Conservation (phyloP, 2,113 vertebrate species). For the Condylura cristata region DNA sequence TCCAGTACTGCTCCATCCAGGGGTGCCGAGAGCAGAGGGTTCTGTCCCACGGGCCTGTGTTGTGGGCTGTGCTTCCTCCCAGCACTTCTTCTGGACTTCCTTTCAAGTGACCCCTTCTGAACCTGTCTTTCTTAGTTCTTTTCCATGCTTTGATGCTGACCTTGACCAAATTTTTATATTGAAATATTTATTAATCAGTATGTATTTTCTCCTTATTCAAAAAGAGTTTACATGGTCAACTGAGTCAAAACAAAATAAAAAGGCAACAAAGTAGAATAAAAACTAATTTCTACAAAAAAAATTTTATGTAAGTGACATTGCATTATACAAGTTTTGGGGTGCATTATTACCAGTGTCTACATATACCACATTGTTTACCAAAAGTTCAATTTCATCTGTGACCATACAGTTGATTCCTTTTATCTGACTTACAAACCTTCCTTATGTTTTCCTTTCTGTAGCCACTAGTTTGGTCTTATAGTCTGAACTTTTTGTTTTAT, state of each 20-base stretch:
- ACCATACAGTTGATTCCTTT: too few species aligned
- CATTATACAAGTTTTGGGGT: too few species aligned
- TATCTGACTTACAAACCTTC: too few species aligned
- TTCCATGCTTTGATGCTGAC: neutral
- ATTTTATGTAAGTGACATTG: neutral
- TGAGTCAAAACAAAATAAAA: neutral
- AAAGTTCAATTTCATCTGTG: too few species aligned
- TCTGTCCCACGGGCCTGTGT: neutral
- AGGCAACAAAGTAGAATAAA: neutral
- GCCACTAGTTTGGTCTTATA: too few species aligned
- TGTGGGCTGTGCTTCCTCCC: neutral
- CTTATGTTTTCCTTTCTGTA: too few species aligned
- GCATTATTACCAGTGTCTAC: too few species aligned
- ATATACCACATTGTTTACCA: too few species aligned
- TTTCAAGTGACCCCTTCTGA: neutral
- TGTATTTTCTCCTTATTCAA: neutral
- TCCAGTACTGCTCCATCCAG: neutral
- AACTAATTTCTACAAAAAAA: neutral
- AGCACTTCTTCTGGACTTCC: neutral
- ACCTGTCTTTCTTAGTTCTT: neutral
- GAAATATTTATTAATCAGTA: neutral
- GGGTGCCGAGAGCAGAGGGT: neutral
- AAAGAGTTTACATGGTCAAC: neutral
- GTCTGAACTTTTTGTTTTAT: too few species aligned
- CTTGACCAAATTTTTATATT: neutral